Evolutionary conservation across 2,888 invertebrate genomes (phyloP).

Genomic region (Azorinus chamasolen): DNA sequence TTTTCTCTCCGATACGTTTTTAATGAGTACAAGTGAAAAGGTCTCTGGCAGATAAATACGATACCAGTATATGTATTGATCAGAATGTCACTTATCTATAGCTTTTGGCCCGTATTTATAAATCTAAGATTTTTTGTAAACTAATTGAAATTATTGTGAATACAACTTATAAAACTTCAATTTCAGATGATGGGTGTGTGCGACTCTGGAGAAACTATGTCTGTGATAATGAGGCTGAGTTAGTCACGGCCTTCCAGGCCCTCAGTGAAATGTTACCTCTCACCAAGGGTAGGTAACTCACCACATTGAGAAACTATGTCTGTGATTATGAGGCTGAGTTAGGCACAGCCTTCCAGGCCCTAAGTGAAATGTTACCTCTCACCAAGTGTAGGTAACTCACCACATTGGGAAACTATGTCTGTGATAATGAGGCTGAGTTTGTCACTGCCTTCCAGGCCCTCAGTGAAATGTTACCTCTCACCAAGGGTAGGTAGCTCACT

Average conservation of each 20-base stretch:
- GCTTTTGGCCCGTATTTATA: no score
- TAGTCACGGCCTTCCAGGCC: slow-evolving; percentile 95
- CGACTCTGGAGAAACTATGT: slow-evolving; percentile 89
- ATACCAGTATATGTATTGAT: no score
- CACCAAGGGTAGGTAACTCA: slow-evolving; percentile 84
- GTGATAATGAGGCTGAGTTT: slow-evolving; percentile 87
- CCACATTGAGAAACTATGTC: slow-evolving; percentile 87
- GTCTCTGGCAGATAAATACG: no score
- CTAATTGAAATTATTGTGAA: no score
- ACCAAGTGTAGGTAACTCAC: slow-evolving; percentile 84
- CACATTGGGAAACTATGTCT: slow-evolving; percentile 87
- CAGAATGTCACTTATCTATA: no score
- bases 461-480: slow-evolving; percentile 88
- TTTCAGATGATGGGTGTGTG: slow-evolving; percentile 91
- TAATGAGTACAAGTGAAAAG: no score
- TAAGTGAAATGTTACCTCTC: slow-evolving; percentile 89
- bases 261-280: slow-evolving; percentile 89
- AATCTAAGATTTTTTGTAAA: no score
- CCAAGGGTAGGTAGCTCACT: slow-evolving; percentile 84
- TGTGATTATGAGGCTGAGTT: slow-evolving; percentile 87
- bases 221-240: slow-evolving; percentile 85
- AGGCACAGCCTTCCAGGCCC: slow-evolving; percentile 95
- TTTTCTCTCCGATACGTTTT: no score
- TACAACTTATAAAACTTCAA: no score
- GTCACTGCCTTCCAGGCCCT: slow-evolving; percentile 96